Percentiles rank a stretch among this genome's conserved stretches.
Evolutionary conservation across 53 echinoderm and acorn worm species (phyloP).

Genomic region (Apostichopus leukothele): DNA sequence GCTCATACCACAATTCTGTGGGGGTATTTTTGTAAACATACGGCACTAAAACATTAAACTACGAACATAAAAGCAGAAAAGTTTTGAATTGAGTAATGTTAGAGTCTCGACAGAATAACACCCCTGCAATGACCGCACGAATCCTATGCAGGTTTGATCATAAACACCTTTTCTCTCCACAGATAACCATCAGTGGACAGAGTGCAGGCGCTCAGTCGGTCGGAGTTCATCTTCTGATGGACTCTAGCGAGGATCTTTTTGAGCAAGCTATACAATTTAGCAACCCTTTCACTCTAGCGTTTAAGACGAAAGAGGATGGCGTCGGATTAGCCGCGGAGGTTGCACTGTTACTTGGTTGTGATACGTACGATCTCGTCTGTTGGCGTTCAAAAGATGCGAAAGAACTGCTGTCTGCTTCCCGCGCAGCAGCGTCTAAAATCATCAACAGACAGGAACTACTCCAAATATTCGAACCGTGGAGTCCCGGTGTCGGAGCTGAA

Average conservation of each 20-base stretch:
- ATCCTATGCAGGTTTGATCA: neutral
- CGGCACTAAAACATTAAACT: no score
- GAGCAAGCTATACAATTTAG: conserved; percentile 36
- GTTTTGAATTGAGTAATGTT: no score
- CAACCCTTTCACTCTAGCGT: conserved; percentile 39
- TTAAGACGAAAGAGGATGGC: conserved; percentile 38
- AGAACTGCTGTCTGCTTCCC: conserved; percentile 32
- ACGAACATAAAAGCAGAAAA: no score
- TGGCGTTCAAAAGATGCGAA: conserved; percentile 32
- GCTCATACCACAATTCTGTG: no score
- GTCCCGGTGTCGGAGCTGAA: conserved; percentile 38
- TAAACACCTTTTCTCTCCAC: neutral
- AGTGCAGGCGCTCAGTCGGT: conserved; percentile 45
- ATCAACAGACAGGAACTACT: conserved; percentile 22
- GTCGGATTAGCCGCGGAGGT: conserved; percentile 30
- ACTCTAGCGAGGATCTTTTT: conserved; percentile 30
- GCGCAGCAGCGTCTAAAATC: conserved; percentile 7
- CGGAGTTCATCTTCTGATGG: conserved; percentile 25
- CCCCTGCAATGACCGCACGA: neutral
- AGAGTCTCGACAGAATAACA: neutral
- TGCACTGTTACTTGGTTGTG: conserved; percentile 27
- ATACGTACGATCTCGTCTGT: conserved; percentile 45
- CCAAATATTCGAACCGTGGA: conserved; percentile 54
- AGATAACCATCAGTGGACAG: conserved; percentile 46
- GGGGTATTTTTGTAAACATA: no score